Percentiles rank a stretch among this genome's conserved stretches.
Conservation (phyloP, 2,797 vertebrate species). For the Microchirus variegatus region DNA sequence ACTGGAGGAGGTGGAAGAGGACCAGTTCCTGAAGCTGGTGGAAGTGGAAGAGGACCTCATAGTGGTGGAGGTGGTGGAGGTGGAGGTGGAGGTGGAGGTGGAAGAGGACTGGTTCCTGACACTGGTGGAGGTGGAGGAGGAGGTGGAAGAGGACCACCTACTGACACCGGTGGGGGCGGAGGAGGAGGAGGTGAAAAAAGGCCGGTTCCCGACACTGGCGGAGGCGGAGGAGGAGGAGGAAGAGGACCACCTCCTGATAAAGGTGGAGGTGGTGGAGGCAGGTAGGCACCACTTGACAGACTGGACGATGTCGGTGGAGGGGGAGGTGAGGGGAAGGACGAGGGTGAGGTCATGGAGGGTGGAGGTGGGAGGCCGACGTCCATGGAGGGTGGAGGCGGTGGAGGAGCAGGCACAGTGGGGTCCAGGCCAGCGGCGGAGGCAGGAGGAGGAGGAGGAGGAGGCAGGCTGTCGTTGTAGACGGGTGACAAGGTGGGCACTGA, state of each 20-base stretch:
- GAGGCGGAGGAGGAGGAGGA: conserved; percentile 28
- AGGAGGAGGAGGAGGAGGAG: conserved; percentile 57
- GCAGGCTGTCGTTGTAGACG: conserved; percentile 32
- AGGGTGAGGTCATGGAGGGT: conserved; percentile 29
- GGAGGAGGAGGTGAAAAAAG: conserved; percentile 25
- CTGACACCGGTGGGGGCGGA: not conserved
- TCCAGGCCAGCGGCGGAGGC: conserved; percentile 11
- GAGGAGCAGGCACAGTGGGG: conserved; percentile 14
- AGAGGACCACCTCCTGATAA: conserved; percentile 7
- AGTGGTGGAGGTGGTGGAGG: too few relatives aligned
- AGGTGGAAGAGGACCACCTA: conserved; percentile 21
- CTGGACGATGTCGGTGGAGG: conserved; percentile 39
- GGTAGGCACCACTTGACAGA: conserved; percentile 8
- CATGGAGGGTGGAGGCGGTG: conserved; percentile 34
- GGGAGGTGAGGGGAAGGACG: conserved; percentile 41
- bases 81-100: conserved; percentile 25
- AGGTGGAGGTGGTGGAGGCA: not conserved
- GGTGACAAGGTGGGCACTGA: conserved; percentile 66
- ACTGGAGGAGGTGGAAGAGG: conserved; percentile 35
- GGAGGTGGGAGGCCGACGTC: conserved; percentile 37
- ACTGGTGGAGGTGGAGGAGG: conserved; percentile 25
- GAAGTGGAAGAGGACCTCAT: conserved; percentile 18
- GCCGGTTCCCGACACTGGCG: conserved; percentile 17
- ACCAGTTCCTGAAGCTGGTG: conserved; percentile 16
- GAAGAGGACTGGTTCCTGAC: conserved; percentile 7